A percentile compares a stretch with the other conserved stretches of the same genome.
phyloP scores from a whole-genome alignment of 2,888 invertebrate species.

The Watsonalla binaria region DNA sequence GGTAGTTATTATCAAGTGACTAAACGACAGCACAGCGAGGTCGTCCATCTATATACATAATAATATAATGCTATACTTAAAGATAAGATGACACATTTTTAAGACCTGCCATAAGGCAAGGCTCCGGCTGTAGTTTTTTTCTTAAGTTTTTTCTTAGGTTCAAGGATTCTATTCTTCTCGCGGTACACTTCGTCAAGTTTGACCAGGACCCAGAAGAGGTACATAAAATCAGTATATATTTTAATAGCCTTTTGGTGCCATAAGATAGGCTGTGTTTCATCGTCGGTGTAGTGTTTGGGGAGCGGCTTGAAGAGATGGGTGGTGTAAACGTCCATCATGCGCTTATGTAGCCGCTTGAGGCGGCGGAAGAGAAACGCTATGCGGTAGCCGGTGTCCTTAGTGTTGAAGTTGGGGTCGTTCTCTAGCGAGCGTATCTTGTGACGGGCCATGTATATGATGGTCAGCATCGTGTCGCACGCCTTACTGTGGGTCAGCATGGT shows the following conservation, averaged over 20 bases:
- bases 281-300: not conserved
- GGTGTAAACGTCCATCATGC: constrained; percentile 18
- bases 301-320: constrained; percentile 8
- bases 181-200: constrained; percentile 19
- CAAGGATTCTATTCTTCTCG: not conserved
- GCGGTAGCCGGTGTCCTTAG: constrained; percentile 31
- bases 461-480: constrained; percentile 29
- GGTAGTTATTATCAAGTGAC: no score
- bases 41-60: no score
- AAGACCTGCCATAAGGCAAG: no score
- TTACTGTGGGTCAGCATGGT: constrained; percentile 9
- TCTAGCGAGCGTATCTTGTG: constrained; percentile 29
- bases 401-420: constrained; percentile 20
- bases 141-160: no score
- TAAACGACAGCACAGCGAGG: no score
- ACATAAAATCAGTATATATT: constrained; percentile 32
- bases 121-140: no score
- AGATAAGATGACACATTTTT: no score
- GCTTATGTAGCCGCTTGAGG: constrained; percentile 19
- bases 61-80: no score
- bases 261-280: not conserved
- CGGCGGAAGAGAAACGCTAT: constrained; percentile 29
- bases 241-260: constrained; percentile 26
- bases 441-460: constrained; percentile 38
- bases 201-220: constrained; percentile 36